Evolutionary conservation across 2,888 invertebrate genomes (phyloP).

Genomic region (Dryobota labecula): DNA sequence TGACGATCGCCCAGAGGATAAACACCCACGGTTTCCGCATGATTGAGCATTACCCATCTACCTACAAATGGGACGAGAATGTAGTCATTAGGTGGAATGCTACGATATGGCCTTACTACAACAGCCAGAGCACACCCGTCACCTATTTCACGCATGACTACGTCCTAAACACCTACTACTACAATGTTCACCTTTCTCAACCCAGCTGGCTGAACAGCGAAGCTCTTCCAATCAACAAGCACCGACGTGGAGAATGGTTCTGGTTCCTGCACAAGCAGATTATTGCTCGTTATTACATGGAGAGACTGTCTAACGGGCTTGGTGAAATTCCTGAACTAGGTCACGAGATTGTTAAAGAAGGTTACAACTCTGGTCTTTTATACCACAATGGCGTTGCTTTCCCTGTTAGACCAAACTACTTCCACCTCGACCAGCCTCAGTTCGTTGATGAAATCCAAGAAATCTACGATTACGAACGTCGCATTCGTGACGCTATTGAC

Average conservation of each 20-base stretch:
- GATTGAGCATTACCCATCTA: slow-evolving; percentile 77
- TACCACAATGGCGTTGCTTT: slow-evolving; percentile 92
- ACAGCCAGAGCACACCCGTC: slow-evolving; percentile 90
- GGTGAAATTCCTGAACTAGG: slow-evolving; percentile 92
- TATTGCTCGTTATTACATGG: slow-evolving; percentile 93
- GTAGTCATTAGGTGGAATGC: slow-evolving; percentile 92
- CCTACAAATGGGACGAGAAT: slow-evolving; percentile 83
- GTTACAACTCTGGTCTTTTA: slow-evolving; percentile 92
- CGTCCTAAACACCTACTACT: slow-evolving; percentile 92
- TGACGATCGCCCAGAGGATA: slow-evolving; percentile 92
- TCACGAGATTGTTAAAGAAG: slow-evolving; percentile 89
- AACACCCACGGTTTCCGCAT: slow-evolving; percentile 81
- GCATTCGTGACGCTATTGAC: slow-evolving; percentile 91
- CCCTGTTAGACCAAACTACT: slow-evolving; percentile 91
- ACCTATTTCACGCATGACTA: slow-evolving; percentile 94
- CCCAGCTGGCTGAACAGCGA: slow-evolving; percentile 92
- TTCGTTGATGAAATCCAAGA: slow-evolving; percentile 82
- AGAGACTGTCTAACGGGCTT: slow-evolving; percentile 93
- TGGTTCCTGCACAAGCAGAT: slow-evolving; percentile 92
- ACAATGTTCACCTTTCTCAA: slow-evolving; percentile 91
- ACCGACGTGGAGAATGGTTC: slow-evolving; percentile 92
- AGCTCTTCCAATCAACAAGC: slow-evolving; percentile 87
- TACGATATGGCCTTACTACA: slow-evolving; percentile 89
- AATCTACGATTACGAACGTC: slow-evolving; percentile 88
- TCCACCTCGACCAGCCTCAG: slow-evolving; percentile 85